Evolutionary conservation across 2,797 vertebrate genomes (phyloP), one percentile per base, ranked within the genome.

Genomic region (Schizopygopsis malacanthus): DNA sequence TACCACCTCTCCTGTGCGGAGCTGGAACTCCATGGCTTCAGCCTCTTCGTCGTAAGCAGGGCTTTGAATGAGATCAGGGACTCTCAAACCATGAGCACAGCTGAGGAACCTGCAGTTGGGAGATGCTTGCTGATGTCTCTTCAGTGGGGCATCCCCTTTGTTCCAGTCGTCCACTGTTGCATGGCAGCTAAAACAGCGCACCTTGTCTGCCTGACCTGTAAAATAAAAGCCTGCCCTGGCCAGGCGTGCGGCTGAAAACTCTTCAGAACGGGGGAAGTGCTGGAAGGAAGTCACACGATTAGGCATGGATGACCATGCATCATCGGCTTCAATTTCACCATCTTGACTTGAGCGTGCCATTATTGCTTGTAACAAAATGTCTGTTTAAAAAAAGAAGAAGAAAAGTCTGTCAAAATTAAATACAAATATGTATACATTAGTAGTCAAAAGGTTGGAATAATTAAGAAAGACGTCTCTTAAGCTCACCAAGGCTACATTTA

Each of bases 171-270:
- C 96, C 79, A 96, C 39, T n/a, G 92, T 94, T 6, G 88, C 91
- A 6, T 90, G 90, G 92, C 98, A 99, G 89, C 97, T 96, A 92
- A 97, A 99, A 92, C 98, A 99, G 83, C 93, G 86, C n/a, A 98
- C 98, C 0, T 92, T 92, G 89, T 99, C 98, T 3, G 94, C 93
- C 25, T 92, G 86, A 50, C 98, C 98, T 0, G 96, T 97, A 87
- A 97, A 98, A 85, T 96, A 95, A 92, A 99, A 98, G 50, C 98
- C 98, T 18, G 97, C 97, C 43, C 92, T 92, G 25, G 98, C 97
- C 72, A 99, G 80, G 2, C 93, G 94, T 61, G 92, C 92, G 0
- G 94, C 93, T 0, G 97, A 94, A 79, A 99, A 90, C 1, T 95
- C 94, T 70, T 94, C 93, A 82, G 72, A 90, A 83, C 88, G 91